Percentiles rank a stretch among this genome's conserved stretches.
These are phyloP conservation scores for Patiria miniata DNA, from an alignment of 35 echinoderm and acorn worm species.

Conservation along the genomic window DNA sequence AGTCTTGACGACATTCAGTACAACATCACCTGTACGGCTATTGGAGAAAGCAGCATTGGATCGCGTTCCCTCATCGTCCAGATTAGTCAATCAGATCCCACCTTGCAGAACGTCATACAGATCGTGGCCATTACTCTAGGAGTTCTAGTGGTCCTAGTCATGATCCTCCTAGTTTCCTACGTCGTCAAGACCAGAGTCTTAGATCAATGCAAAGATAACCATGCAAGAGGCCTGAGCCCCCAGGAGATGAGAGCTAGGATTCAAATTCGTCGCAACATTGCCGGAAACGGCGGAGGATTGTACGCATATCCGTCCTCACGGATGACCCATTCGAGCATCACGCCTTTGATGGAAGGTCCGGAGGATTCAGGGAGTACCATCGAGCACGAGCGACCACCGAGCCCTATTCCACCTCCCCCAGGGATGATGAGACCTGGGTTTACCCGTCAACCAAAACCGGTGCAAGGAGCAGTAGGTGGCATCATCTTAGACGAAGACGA, in stretches of 20 bases:
- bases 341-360: slow-evolving; percentile 8
- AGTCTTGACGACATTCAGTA: neutral
- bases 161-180: neutral
- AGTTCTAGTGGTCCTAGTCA: neutral
- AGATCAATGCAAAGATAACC: neutral
- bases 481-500: neutral
- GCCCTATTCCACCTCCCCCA: neutral
- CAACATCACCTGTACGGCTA: neutral
- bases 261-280: slow-evolving; percentile 5
- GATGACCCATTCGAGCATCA: slow-evolving; percentile 2
- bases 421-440: neutral
- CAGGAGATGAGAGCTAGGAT: slow-evolving; percentile 18
- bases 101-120: neutral
- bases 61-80: neutral
- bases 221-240: neutral
- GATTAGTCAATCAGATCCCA: neutral
- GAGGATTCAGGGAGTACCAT: neutral
- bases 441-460: neutral
- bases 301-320: neutral
- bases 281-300: neutral
- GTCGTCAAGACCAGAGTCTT: neutral
- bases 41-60: neutral
- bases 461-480: neutral
- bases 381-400: neutral
- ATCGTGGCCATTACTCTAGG: neutral